phyloP scores from a whole-genome alignment of 1,140 invertebrate genomes.

The Formica selysi region DNA sequence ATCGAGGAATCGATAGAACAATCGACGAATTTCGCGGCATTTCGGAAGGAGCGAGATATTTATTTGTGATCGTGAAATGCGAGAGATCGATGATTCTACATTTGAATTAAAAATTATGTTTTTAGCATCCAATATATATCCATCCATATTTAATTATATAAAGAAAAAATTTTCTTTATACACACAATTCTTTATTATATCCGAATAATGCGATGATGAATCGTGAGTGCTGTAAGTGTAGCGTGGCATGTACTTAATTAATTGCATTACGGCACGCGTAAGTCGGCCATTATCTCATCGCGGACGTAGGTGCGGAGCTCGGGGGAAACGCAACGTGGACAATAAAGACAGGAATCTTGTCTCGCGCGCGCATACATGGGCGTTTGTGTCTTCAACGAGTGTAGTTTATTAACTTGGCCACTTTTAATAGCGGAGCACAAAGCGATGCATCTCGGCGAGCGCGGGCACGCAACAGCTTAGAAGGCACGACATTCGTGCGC shows the following conservation, averaged over 20 bases:
- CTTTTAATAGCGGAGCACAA: constrained; percentile 65
- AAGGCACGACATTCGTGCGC: constrained; percentile 42
- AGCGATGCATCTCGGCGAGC: constrained; percentile 56
- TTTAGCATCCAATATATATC: neutral
- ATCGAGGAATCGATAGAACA: constrained; percentile 51
- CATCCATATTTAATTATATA: neutral
- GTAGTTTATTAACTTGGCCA: constrained; percentile 68
- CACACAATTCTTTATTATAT: neutral
- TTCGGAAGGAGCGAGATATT: neutral
- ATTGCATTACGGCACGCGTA: constrained; percentile 47
- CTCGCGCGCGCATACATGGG: neutral
- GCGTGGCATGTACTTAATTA: constrained; percentile 20
- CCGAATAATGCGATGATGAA: neutral
- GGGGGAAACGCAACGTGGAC: constrained; percentile 5
- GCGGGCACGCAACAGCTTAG: constrained; percentile 42
- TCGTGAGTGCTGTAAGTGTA: neutral
- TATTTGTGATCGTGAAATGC: neutral
- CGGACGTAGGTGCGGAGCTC: constrained; percentile 13
- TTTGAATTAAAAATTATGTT: neutral
- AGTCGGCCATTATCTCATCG: constrained; percentile 47
- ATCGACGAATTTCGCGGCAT: neutral
- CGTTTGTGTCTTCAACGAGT: constrained; percentile 40
- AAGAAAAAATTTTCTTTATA: neutral
- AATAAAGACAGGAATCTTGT: constrained; percentile 39
- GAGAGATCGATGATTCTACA: constrained; percentile 35